A percentile compares a stretch with the other conserved stretches of the same genome.
Conservation (phyloP, 2,113 vertebrate genomes). For the Stigmatopora argus region DNA sequence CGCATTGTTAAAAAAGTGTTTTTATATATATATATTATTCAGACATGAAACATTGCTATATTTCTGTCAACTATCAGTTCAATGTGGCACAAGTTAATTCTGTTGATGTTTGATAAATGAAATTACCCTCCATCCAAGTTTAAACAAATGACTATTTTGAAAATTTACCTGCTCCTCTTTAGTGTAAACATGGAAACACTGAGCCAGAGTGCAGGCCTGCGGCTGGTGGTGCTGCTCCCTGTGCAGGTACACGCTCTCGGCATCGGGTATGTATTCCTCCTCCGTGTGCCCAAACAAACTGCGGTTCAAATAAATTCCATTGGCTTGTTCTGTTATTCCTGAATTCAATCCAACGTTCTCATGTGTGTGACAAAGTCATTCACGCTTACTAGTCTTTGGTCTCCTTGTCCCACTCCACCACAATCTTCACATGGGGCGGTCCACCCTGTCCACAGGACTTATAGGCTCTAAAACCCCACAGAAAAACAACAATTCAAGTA, state of each 20-base stretch:
- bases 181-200: slow-evolving; percentile 98
- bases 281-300: slow-evolving; percentile 92
- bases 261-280: slow-evolving; percentile 94
- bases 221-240: slow-evolving; percentile 90
- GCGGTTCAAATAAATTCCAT: slow-evolving; percentile 8
- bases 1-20: no score
- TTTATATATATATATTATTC: background rate
- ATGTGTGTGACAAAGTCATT: background rate
- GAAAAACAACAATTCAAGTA: slow-evolving; percentile 6
- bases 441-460: slow-evolving; percentile 94
- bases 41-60: background rate
- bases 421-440: slow-evolving; percentile 91
- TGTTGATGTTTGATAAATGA: background rate
- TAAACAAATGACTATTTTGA: background rate
- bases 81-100: background rate
- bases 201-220: slow-evolving; percentile 90
- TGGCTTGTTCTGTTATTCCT: background rate
- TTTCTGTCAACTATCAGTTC: background rate
- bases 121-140: background rate
- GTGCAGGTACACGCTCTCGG: slow-evolving; percentile 92
- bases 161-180: slow-evolving; percentile 92
- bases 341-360: background rate
- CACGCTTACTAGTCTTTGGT: slow-evolving; percentile 95
- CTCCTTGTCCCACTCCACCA: slow-evolving; percentile 98
- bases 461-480: slow-evolving; percentile 72